Evolutionary conservation across 2,888 invertebrate species (phyloP).

Genomic region (Leuctra nigra): DNA sequence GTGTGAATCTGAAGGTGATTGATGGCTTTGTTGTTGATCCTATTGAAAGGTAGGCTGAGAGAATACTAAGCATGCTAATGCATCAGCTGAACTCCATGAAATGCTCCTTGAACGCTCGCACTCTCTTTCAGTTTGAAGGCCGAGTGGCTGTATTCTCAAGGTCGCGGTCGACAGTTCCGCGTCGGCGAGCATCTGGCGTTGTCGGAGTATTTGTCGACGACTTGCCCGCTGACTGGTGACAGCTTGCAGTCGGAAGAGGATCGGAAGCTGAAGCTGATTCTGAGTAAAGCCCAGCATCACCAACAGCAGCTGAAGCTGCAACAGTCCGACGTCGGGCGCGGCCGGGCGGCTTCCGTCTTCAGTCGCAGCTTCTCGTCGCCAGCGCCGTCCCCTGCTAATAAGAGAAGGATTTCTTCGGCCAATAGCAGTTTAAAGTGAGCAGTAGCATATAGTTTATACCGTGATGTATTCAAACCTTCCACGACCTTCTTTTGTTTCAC

Average conservation of each 20-base stretch:
- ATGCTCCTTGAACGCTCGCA: not conserved
- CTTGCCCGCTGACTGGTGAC: slow-evolving; percentile 79
- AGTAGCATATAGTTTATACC: too few relatives aligned
- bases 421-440: slow-evolving; percentile 1
- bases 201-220: slow-evolving; percentile 73
- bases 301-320: slow-evolving; percentile 61
- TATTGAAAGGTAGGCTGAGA: slow-evolving; percentile 67
- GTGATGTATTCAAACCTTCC: too few relatives aligned
- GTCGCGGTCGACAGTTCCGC: slow-evolving; percentile 81
- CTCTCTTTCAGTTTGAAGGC: slow-evolving; percentile 62
- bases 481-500: too few relatives aligned
- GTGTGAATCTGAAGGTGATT: slow-evolving; percentile 76
- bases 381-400: slow-evolving; percentile 43
- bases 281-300: slow-evolving; percentile 87
- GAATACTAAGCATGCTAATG: too few relatives aligned
- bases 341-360: slow-evolving; percentile 1
- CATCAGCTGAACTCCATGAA: too few relatives aligned
- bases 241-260: slow-evolving; percentile 79
- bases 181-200: slow-evolving; percentile 77
- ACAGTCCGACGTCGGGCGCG: not conserved
- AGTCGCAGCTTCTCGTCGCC: slow-evolving; percentile 26
- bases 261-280: slow-evolving; percentile 73
- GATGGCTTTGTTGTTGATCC: slow-evolving; percentile 87
- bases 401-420: slow-evolving; percentile 37
- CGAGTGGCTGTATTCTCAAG: slow-evolving; percentile 94